A percentile compares a stretch with the other conserved stretches of the same genome.
phyloP scores from a whole-genome alignment of 2,113 vertebrate genomes.

The Embiotoca jacksoni region DNA sequence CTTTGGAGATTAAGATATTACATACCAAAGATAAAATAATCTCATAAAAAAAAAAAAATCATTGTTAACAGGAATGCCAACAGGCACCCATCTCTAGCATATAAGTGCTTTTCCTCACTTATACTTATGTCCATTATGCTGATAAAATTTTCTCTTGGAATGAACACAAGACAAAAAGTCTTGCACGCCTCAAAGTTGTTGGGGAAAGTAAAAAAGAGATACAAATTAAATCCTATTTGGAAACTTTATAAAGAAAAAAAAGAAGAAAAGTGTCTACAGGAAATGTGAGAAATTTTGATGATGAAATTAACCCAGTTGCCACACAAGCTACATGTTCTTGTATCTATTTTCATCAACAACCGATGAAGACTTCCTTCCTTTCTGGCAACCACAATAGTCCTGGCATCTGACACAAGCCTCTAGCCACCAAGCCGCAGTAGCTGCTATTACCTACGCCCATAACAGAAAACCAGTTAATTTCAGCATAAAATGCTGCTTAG shows the following conservation, averaged over 20 bases:
- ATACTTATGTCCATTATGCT: too few species aligned
- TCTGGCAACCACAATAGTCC: slow-evolving; percentile 53
- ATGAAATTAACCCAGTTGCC: not conserved
- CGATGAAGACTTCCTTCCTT: slow-evolving; percentile 72
- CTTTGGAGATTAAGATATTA: too few species aligned
- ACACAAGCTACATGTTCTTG: slow-evolving; percentile 8
- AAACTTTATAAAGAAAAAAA: not conserved
- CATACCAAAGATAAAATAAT: too few species aligned
- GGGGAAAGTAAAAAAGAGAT: too few species aligned
- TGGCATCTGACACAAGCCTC: slow-evolving; percentile 27
- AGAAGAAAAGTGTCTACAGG: not conserved
- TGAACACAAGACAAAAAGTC: too few species aligned
- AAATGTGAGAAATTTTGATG: not conserved
- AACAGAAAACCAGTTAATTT: not conserved
- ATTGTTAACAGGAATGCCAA: too few species aligned
- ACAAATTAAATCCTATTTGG: not conserved
- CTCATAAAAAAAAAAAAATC: too few species aligned
- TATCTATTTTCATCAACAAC: slow-evolving; percentile 79
- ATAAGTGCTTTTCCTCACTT: too few species aligned
- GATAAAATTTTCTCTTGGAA: too few species aligned
- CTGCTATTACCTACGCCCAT: not conserved
- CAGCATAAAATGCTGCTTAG: not conserved
- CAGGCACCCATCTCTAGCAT: too few species aligned
- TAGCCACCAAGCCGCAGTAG: slow-evolving; percentile 35
- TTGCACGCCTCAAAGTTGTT: too few species aligned